Conservation (phyloP, 1,140 invertebrate genomes). For the Carposina sasakii region DNA sequence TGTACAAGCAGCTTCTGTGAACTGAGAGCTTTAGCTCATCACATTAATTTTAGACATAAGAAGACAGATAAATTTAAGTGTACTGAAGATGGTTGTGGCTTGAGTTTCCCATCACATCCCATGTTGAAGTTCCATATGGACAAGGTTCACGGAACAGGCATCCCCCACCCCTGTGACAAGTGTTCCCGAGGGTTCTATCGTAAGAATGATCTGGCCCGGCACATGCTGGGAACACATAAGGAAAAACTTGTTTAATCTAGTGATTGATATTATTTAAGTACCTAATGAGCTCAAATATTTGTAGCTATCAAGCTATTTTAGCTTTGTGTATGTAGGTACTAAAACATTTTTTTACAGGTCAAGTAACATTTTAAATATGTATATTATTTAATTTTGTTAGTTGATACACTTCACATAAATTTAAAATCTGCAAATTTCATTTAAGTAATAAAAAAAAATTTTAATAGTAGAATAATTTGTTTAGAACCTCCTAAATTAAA, state of each 20-base stretch:
- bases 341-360: too few species aligned
- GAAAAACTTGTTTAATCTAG: constrained; percentile 25
- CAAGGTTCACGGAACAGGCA: constrained; percentile 36
- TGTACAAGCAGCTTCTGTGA: constrained; percentile 59
- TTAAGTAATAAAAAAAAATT: too few species aligned
- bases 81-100: constrained; percentile 34
- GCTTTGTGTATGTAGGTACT: too few species aligned
- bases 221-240: constrained; percentile 46
- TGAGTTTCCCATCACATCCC: constrained; percentile 37
- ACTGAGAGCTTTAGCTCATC: constrained; percentile 35
- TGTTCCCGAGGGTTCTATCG: constrained; percentile 54
- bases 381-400: too few species aligned
- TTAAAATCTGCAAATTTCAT: too few species aligned
- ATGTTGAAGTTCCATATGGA: constrained; percentile 48
- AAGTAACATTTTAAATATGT: too few species aligned
- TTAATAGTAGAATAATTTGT: too few species aligned
- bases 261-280: constrained; percentile 7
- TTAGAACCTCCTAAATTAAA: too few species aligned
- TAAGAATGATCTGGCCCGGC: constrained; percentile 49
- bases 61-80: constrained; percentile 52
- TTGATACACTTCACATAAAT: too few species aligned
- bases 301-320: too few species aligned
- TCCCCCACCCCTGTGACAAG: constrained; percentile 44
- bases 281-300: background rate
- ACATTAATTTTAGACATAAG: constrained; percentile 50